Base-by-base conservation (phyloP, 2,888 invertebrate species). In the Eledona agricola region DNA sequence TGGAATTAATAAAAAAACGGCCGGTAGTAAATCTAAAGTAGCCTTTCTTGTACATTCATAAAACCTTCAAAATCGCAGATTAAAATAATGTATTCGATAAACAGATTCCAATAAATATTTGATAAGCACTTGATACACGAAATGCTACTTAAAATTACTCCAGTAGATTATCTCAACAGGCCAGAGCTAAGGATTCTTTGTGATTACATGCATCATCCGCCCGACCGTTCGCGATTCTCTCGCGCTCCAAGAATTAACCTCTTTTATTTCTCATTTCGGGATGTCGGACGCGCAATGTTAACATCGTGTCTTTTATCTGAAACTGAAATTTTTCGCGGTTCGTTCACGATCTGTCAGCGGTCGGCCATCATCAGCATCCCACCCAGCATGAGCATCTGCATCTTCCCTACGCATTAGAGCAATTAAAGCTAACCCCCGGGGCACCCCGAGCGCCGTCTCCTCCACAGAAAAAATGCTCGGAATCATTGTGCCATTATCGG, bases 91-190 rank as follows among this genome's bases (percentile, higher is more conserved):
- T 71, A 72, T 68, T 65, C 70, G 74, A 74, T 73, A 74, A 74
- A 69, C 65, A 71, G 73, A 74, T 75, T 69, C 72, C 73, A 74
- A 74, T 75, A 74, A 75, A 75, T 74, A 74, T 73, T 72, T 73
- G 75, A 75, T 75, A 75, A 74, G 71, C 64, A 62, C 64, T 64
- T 65, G 70, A 72, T 74, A 74, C 75, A 75, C 67, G 74, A 72
- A 74, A 74, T 65, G 73, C 73, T 75, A 75, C 75, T 75, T 74
- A 73, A 75, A 74, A 72, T 73, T 72, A 65, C 70, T 70, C 66
- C 51, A 64, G 60, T 58, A 62, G 66, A 67, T 67, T 69, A 67
- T 65, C 64, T 51, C 43, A 38, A 58, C 56, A 52, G 52, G 25
- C 49, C 38, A 43, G 34, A 51, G 53, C 38, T 35, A 43, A 55